These are phyloP conservation scores for Stegostoma tigrinum DNA, from an alignment of 2,113 vertebrate species.

Conservation along the genomic window DNA sequence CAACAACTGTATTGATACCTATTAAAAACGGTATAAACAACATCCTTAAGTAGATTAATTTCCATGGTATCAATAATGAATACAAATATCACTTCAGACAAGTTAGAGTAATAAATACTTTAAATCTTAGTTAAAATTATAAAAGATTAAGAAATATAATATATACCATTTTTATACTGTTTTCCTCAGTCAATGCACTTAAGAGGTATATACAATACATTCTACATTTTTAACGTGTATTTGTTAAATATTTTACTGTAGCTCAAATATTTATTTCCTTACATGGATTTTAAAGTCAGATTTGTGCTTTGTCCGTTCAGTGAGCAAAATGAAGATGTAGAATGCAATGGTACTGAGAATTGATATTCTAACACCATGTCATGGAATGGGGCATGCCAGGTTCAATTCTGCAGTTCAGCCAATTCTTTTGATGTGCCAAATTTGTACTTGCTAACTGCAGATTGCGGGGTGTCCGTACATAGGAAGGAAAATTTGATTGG, in stretches of 20 bases:
- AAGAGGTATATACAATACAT: background rate
- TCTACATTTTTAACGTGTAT: background rate
- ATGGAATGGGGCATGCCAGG: background rate
- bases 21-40: background rate
- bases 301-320: background rate
- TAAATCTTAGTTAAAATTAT: background rate
- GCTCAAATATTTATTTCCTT: background rate
- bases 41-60: background rate
- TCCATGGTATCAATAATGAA: background rate
- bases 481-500: background rate
- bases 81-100: background rate
- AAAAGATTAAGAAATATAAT: background rate
- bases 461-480: background rate
- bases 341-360: background rate
- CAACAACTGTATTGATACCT: background rate
- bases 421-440: background rate
- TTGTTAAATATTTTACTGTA: background rate
- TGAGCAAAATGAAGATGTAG: background rate
- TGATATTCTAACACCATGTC: background rate
- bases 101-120: background rate
- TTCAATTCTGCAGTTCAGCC: slow-evolving; percentile 9
- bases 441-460: background rate
- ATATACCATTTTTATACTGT: background rate
- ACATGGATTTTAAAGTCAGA: background rate
- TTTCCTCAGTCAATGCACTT: background rate